These are phyloP conservation scores for Agrilus mali DNA, from an alignment of 2,888 invertebrate genomes.

Conservation along the genomic window DNA sequence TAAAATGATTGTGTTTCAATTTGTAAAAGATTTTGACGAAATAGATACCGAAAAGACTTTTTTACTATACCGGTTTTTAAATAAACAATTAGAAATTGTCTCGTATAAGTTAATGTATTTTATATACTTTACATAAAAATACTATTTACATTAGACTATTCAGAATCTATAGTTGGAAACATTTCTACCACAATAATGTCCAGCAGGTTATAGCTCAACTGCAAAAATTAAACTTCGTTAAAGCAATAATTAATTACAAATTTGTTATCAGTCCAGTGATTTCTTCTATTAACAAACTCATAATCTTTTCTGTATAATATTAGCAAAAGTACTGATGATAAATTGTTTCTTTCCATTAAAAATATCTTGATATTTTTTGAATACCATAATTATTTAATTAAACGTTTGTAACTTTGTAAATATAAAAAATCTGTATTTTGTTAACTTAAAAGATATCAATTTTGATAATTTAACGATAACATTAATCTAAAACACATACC, in stretches of 20 bases:
- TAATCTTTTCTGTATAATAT: background rate
- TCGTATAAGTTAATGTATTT: background rate
- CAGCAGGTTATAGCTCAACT: constrained; percentile 63
- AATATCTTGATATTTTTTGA: background rate
- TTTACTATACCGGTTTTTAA: no score
- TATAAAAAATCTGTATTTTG: no score
- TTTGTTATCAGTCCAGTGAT: background rate
- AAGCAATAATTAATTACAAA: constrained; percentile 11
- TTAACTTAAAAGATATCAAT: background rate
- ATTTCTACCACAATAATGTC: constrained; percentile 64
- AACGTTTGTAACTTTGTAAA: no score
- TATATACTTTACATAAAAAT: no score
- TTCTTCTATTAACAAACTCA: background rate
- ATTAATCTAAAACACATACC: constrained; percentile 13
- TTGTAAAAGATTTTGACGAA: no score
- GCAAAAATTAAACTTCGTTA: constrained; percentile 17
- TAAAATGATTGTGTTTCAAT: no score
- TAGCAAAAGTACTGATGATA: background rate
- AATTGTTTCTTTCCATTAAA: background rate
- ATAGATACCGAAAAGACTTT: no score
- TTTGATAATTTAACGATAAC: background rate
- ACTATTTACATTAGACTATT: background rate
- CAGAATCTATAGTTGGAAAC: constrained; percentile 50
- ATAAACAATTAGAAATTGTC: background rate
- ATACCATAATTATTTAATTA: background rate